Percentiles rank a stretch among this genome's conserved stretches.
These are phyloP conservation scores for Sebastes variabilis DNA, from an alignment of 2,797 vertebrate genomes.

Conservation along the genomic window DNA sequence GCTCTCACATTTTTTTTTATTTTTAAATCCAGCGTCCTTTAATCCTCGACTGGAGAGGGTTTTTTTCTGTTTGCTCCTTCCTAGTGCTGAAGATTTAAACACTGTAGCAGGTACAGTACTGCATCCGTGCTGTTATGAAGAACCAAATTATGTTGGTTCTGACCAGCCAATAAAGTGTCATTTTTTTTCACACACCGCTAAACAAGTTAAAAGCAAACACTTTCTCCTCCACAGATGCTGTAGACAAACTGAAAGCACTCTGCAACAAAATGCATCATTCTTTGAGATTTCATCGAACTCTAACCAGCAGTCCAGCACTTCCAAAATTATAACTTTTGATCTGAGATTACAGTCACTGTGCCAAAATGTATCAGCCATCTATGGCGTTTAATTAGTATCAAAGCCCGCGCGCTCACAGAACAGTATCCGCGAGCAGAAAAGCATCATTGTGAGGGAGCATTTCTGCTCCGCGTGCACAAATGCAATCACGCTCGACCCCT, in stretches of 20 bases:
- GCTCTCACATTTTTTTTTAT: constrained; percentile 1
- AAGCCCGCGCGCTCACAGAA: too few species aligned
- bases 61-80: constrained; percentile 11
- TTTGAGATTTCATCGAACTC: background rate
- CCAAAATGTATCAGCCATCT: background rate
- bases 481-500: too few species aligned
- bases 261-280: background rate
- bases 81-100: background rate
- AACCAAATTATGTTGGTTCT: background rate
- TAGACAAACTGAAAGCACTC: background rate
- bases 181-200: background rate
- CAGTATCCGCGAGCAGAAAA: too few species aligned
- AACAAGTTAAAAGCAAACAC: background rate
- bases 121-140: background rate
- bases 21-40: constrained; percentile 43
- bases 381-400: too few species aligned
- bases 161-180: background rate
- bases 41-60: constrained; percentile 22
- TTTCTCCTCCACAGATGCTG: background rate
- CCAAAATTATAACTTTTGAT: background rate
- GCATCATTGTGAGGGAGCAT: too few species aligned
- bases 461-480: too few species aligned
- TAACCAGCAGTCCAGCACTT: background rate
- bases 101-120: constrained; percentile 6
- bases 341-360: background rate